phyloP scores from a whole-genome alignment of 2,888 invertebrate genomes.

The Tinea pellionella region DNA sequence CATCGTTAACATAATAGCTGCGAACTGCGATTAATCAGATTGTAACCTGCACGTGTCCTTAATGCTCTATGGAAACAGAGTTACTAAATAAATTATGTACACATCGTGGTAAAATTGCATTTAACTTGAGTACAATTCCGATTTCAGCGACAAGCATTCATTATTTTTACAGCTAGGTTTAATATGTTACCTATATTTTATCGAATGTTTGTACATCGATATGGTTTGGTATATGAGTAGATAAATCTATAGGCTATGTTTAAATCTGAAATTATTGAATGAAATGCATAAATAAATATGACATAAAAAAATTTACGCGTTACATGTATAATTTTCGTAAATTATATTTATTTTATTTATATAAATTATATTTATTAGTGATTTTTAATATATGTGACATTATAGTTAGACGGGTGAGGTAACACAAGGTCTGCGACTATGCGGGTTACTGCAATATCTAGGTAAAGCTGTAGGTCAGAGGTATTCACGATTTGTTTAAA shows the following conservation, averaged over 20 bases:
- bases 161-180: not conserved
- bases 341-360: no score
- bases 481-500: conserved; percentile 45
- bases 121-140: not conserved
- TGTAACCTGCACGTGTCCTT: conserved; percentile 21
- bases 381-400: not conserved
- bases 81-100: not conserved
- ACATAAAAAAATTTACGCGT: no score
- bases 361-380: not conserved
- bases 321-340: no score
- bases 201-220: no score
- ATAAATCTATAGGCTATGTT: no score
- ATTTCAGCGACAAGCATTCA: not conserved
- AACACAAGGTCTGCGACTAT: conserved; percentile 5
- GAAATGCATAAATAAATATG: no score
- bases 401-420: conserved; percentile 9
- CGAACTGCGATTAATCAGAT: conserved; percentile 49
- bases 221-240: not conserved
- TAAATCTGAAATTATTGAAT: no score
- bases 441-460: conserved; percentile 7
- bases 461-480: conserved; percentile 38
- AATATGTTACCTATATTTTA: no score
- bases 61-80: not conserved
- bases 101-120: not conserved
- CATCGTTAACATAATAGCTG: conserved; percentile 16